A percentile compares a stretch with the other conserved stretches of the same genome.
These are phyloP conservation scores for Ganaspis sp. DNA, from an alignment of 1,140 invertebrate species.

Conservation along the genomic window DNA sequence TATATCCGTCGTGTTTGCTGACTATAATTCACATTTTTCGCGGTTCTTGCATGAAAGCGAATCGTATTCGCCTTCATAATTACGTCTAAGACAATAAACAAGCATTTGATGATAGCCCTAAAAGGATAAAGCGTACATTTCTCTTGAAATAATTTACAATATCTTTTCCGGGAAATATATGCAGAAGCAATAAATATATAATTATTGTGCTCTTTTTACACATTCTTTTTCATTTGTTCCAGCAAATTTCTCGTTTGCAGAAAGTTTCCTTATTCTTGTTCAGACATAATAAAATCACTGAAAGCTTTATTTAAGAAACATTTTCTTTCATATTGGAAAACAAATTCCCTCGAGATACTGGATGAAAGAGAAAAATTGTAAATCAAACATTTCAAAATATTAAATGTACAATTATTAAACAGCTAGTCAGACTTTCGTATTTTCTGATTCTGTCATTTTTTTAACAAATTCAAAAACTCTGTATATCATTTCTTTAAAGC, in stretches of 20 bases:
- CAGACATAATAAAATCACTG: too few relatives aligned
- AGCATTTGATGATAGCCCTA: constrained; percentile 8
- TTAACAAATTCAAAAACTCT: too few relatives aligned
- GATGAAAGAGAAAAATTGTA: too few relatives aligned
- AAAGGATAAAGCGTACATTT: neutral
- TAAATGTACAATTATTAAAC: too few relatives aligned
- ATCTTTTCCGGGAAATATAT: neutral
- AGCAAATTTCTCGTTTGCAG: neutral
- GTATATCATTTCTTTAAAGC: too few relatives aligned
- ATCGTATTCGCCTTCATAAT: neutral
- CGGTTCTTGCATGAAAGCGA: constrained; percentile 9
- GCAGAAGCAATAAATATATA: neutral
- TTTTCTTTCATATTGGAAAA: too few relatives aligned
- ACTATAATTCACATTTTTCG: constrained; percentile 5
- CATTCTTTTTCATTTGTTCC: neutral
- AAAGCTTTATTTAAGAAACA: too few relatives aligned
- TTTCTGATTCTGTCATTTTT: too few relatives aligned
- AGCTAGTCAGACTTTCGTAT: too few relatives aligned
- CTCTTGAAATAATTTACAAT: neutral
- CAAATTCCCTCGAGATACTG: too few relatives aligned
- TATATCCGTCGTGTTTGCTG: neutral
- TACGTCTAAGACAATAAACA: constrained; percentile 3
- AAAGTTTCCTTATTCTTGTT: too few relatives aligned
- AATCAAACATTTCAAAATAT: too few relatives aligned
- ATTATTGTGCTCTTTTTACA: neutral